A percentile compares a stretch with the other conserved stretches of the same genome.
Conservation (phyloP, 1,140 invertebrate genomes). For the Trichomalopsis sarcophagae region DNA sequence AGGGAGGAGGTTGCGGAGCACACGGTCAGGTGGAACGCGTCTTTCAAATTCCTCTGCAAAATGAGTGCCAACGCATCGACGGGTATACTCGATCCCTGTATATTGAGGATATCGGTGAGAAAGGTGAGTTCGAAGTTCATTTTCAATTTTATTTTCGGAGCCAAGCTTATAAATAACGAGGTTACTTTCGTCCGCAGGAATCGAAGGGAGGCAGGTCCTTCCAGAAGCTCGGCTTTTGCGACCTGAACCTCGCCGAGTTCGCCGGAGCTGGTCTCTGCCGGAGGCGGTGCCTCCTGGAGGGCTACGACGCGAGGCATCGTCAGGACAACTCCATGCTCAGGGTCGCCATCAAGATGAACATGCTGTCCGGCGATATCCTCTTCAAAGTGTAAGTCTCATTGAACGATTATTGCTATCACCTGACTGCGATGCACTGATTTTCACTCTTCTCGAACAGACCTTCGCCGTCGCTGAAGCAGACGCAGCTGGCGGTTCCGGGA, state of each 20-base stretch:
- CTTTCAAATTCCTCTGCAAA: conserved; percentile 95
- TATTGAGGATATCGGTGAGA: conserved; percentile 93
- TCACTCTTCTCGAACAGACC: conserved; percentile 73
- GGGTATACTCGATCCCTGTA: conserved; percentile 93
- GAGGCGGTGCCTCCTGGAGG: conserved; percentile 92
- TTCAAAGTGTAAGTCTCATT: conserved; percentile 93
- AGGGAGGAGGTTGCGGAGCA: conserved; percentile 96
- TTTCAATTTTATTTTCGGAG: not conserved
- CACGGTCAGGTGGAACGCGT: conserved; percentile 92
- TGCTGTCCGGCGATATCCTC: conserved; percentile 95
- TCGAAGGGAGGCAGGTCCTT: conserved; percentile 91
- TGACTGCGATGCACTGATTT: not conserved
- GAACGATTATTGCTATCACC: not conserved
- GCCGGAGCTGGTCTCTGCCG: conserved; percentile 92
- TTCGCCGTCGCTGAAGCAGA: conserved; percentile 81
- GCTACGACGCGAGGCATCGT: conserved; percentile 92
- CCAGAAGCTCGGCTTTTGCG: conserved; percentile 97
- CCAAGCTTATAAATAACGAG: not conserved
- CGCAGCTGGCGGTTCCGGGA: conserved; percentile 76
- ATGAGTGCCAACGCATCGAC: conserved; percentile 97
- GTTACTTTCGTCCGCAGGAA: conserved; percentile 76
- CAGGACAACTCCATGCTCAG: conserved; percentile 97
- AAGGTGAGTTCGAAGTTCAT: conserved; percentile 82
- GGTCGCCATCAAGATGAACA: conserved; percentile 93
- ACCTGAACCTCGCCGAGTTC: conserved; percentile 96